phyloP scores from a whole-genome alignment of 2,888 invertebrate genomes.

The Anorthoa munda region DNA sequence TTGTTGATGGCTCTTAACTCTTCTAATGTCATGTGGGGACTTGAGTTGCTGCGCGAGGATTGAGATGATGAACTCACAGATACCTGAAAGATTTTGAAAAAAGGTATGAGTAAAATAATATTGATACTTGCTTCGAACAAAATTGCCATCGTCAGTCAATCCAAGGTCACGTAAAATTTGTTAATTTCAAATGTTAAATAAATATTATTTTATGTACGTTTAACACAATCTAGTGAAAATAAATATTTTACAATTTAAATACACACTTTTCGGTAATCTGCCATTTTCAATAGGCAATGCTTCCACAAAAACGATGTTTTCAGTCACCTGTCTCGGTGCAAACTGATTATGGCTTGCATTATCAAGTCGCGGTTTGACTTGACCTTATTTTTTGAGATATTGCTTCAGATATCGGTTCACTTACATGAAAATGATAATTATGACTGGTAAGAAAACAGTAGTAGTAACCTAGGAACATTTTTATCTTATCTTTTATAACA shows the following conservation, averaged over 20 bases:
- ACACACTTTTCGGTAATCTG: slow-evolving; percentile 46
- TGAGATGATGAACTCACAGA: slow-evolving; percentile 94
- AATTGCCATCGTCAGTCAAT: neutral
- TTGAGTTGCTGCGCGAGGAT: slow-evolving; percentile 93
- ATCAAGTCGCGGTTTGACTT: slow-evolving; percentile 44
- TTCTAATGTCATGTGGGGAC: slow-evolving; percentile 94
- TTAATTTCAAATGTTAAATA: neutral
- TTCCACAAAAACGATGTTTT: slow-evolving; percentile 25
- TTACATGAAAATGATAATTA: slow-evolving; percentile 6
- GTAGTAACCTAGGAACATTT: neutral
- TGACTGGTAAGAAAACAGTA: neutral
- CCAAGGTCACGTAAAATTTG: neutral
- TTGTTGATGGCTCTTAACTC: slow-evolving; percentile 96
- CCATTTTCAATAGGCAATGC: slow-evolving; percentile 25
- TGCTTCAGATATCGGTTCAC: slow-evolving; percentile 22
- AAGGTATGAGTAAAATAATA: neutral
- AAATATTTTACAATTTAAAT: neutral
- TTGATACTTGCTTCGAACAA: too few species aligned
- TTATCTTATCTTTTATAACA: slow-evolving; percentile 14
- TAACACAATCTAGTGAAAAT: neutral
- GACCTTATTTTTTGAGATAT: slow-evolving; percentile 52
- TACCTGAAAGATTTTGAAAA: slow-evolving; percentile 81
- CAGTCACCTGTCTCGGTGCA: slow-evolving; percentile 13
- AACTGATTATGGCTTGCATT: slow-evolving; percentile 45
- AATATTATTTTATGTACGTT: neutral